phyloP scores from a whole-genome alignment of 2,888 invertebrate genomes.

The Crematogaster levior region DNA sequence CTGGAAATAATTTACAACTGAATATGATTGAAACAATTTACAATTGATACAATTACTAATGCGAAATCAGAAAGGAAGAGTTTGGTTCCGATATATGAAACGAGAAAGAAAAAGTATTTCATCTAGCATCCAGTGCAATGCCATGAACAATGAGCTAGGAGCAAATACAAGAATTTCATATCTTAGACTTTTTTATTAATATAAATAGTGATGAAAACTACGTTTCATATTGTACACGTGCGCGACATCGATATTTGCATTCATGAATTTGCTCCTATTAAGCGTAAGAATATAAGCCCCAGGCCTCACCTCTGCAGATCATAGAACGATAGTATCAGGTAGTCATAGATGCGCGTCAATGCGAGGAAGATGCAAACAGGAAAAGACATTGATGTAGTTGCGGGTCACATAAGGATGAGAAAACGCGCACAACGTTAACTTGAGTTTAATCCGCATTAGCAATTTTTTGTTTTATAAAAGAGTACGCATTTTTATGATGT shows the following conservation, averaged over 20 bases:
- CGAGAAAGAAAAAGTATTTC: slow-evolving; percentile 13
- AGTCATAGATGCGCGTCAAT: slow-evolving; percentile 84
- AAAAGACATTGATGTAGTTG: slow-evolving; percentile 84
- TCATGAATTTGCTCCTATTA: slow-evolving; percentile 80
- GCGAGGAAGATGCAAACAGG: slow-evolving; percentile 84
- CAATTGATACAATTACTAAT: not conserved
- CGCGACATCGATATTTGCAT: slow-evolving; percentile 15
- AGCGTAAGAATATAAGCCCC: slow-evolving; percentile 80
- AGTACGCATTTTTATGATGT: slow-evolving; percentile 12
- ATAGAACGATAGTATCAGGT: slow-evolving; percentile 84
- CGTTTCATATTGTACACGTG: not conserved
- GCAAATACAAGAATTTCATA: slow-evolving; percentile 68
- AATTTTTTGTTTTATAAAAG: not conserved
- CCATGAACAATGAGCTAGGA: slow-evolving; percentile 56
- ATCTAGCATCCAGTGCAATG: slow-evolving; percentile 45
- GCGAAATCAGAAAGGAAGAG: slow-evolving; percentile 25
- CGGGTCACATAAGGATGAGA: slow-evolving; percentile 73
- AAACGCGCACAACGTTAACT: slow-evolving; percentile 64
- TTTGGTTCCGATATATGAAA: not conserved
- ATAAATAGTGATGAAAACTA: not conserved
- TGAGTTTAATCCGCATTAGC: slow-evolving; percentile 68
- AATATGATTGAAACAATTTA: too few relatives aligned
- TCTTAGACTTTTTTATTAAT: not conserved
- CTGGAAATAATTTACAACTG: slow-evolving; percentile 30
- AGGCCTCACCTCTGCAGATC: slow-evolving; percentile 85